These are phyloP conservation scores for Ondatra zibethicus DNA, from an alignment of 2,113 vertebrate genomes.

Conservation along the genomic window DNA sequence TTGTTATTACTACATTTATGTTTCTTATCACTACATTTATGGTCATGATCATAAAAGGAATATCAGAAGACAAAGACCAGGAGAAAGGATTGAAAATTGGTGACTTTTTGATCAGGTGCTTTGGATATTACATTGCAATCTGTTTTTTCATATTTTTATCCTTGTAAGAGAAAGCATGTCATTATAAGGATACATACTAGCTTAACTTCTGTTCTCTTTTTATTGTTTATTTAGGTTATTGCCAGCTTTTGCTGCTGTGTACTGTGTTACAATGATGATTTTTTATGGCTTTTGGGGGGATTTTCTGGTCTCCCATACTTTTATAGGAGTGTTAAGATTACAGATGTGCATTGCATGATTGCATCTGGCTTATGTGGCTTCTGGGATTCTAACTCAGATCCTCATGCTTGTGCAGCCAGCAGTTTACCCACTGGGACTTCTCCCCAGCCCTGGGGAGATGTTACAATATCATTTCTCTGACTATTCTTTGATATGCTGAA, in stretches of 20 bases:
- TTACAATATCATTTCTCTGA: background rate
- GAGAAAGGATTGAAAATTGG: background rate
- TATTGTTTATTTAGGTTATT: background rate
- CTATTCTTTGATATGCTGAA: background rate
- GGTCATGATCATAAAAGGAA: background rate
- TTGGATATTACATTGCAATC: background rate
- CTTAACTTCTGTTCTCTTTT: background rate
- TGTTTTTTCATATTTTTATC: background rate
- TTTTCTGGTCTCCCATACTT: background rate
- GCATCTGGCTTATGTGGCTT: background rate
- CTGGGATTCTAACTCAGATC: background rate
- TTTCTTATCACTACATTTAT: background rate
- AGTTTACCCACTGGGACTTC: too few relatives aligned
- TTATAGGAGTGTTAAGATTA: background rate
- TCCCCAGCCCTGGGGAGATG: background rate
- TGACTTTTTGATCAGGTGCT: background rate
- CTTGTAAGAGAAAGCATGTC: background rate
- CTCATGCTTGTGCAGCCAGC: background rate
- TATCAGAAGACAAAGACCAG: background rate
- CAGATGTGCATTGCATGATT: too few relatives aligned
- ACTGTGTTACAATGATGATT: background rate
- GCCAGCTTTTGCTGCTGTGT: background rate
- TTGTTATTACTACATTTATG: constrained; percentile 4
- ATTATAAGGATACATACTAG: background rate
- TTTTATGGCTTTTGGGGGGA: background rate